Percentiles rank a stretch among this genome's conserved stretches.
These are phyloP conservation scores for Hemichromis elongatus DNA, from an alignment of 2,113 vertebrate species.

Conservation along the genomic window DNA sequence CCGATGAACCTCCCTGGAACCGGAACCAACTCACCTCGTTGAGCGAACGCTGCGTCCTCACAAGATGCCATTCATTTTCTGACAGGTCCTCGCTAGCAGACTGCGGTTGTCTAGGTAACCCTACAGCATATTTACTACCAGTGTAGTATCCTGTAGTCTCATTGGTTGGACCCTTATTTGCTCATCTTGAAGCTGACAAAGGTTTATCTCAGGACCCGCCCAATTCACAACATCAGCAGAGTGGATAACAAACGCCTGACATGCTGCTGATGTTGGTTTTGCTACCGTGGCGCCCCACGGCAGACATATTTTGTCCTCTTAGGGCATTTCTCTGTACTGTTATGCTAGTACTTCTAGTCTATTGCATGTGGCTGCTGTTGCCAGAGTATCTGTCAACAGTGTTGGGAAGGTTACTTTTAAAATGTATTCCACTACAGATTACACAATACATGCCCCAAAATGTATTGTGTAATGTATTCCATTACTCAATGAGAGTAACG, in stretches of 20 bases:
- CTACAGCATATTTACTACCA: not conserved
- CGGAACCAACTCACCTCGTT: not conserved
- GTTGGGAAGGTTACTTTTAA: too few relatives aligned
- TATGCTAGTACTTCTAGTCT: not conserved
- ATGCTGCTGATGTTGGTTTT: not conserved
- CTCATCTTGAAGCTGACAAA: not conserved
- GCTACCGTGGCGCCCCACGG: not conserved
- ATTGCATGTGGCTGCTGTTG: not conserved
- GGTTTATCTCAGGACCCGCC: not conserved
- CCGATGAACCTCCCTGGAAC: not conserved
- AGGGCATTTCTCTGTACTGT: not conserved
- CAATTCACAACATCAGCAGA: too few relatives aligned
- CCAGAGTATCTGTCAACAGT: not conserved
- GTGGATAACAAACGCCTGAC: not conserved
- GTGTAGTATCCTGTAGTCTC: not conserved
- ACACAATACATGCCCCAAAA: too few relatives aligned
- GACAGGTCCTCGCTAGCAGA: not conserved
- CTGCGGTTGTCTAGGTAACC: not conserved
- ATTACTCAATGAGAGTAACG: too few relatives aligned
- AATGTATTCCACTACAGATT: too few relatives aligned
- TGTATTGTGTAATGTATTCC: too few relatives aligned
- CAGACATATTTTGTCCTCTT: not conserved
- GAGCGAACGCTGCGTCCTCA: not conserved
- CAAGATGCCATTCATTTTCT: not conserved
- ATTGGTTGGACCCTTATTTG: not conserved